Percentiles rank a stretch among this genome's conserved stretches.
These are phyloP conservation scores for Tetramorium bicarinatum DNA, from an alignment of 2,888 invertebrate species.

Conservation along the genomic window DNA sequence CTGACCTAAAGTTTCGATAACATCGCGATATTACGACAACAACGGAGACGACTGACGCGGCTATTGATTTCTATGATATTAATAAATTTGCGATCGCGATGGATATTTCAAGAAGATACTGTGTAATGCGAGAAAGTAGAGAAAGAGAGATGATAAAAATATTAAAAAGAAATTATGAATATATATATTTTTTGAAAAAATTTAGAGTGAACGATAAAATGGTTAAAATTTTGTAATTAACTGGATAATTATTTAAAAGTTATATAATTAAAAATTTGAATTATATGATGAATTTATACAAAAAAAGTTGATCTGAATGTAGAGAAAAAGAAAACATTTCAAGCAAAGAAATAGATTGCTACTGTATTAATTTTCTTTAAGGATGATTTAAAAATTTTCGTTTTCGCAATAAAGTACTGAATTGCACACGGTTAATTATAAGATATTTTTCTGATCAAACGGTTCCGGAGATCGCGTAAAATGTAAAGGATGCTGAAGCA, in stretches of 20 bases:
- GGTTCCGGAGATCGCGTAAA: not conserved
- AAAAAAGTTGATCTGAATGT: not conserved
- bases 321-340: not conserved
- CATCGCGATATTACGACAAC: not conserved
- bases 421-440: not conserved
- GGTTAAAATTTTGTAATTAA: not conserved
- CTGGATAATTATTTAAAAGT: not conserved
- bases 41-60: not conserved
- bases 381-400: not conserved
- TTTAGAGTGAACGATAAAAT: not conserved
- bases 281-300: constrained; percentile 3
- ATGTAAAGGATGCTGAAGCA: not conserved
- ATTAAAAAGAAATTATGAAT: not conserved
- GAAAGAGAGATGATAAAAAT: not conserved
- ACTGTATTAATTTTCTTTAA: not conserved
- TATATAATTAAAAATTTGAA: not conserved
- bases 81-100: not conserved
- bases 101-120: not conserved
- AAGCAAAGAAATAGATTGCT: not conserved
- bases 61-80: not conserved
- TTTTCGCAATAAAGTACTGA: not conserved
- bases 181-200: not conserved
- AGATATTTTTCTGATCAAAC: not conserved
- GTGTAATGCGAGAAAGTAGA: not conserved
- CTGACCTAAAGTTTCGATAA: constrained; percentile 21